These are phyloP conservation scores for Fulica atra DNA, from an alignment of 2,113 vertebrate species.

Conservation along the genomic window DNA sequence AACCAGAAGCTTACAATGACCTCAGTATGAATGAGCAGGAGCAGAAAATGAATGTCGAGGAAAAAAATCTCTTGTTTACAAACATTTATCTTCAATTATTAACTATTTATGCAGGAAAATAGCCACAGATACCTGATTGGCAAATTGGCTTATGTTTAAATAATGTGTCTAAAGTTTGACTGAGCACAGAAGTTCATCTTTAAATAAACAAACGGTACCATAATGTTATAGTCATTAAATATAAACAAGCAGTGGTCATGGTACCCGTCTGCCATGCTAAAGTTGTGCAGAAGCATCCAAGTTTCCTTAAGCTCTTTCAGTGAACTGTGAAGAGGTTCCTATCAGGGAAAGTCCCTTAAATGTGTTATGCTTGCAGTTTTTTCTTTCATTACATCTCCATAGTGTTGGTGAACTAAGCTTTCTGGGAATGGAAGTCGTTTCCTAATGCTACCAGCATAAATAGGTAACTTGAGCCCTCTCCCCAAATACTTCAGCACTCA, in stretches of 20 bases:
- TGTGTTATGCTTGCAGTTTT: not conserved
- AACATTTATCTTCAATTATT: slow-evolving; percentile 42
- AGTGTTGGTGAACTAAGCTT: not conserved
- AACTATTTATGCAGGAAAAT: slow-evolving; percentile 37
- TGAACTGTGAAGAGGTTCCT: not conserved
- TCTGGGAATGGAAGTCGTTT: not conserved
- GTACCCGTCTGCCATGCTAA: slow-evolving; percentile 21
- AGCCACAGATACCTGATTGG: not conserved
- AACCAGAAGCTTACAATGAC: not conserved
- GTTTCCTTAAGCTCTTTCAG: slow-evolving; percentile 16
- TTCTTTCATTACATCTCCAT: not conserved
- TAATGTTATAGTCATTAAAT: slow-evolving; percentile 65
- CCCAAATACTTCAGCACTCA: not conserved
- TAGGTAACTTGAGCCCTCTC: not conserved
- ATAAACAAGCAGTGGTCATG: slow-evolving; percentile 40
- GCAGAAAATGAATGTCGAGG: slow-evolving; percentile 6
- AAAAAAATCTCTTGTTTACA: slow-evolving; percentile 8
- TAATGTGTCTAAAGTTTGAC: slow-evolving; percentile 38
- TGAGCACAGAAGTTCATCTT: slow-evolving; percentile 64
- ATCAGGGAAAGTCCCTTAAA: slow-evolving; percentile 3
- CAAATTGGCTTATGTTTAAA: slow-evolving; percentile 60
- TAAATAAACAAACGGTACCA: slow-evolving; percentile 64
- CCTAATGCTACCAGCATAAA: not conserved
- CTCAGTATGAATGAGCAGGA: not conserved
- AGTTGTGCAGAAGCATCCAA: not conserved